Evolutionary conservation across 2,797 vertebrate species (phyloP).

Genomic region (Eurystomus glaucurus): DNA sequence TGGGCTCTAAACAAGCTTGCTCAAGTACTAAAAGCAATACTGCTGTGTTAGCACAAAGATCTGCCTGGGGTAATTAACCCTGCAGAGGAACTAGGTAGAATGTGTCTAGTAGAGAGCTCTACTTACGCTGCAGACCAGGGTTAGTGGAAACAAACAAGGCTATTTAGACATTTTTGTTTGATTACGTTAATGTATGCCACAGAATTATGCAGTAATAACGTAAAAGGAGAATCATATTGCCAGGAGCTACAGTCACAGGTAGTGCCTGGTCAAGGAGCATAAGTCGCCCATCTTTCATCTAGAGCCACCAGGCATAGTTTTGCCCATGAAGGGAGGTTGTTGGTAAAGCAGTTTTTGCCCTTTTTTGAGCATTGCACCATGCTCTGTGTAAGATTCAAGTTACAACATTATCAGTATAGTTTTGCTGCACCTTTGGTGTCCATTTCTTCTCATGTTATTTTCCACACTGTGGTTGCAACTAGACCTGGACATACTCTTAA

Average conservation of each 20-base stretch:
- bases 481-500: background rate
- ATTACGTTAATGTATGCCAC: background rate
- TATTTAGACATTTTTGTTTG: background rate
- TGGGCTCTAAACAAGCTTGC: constrained; percentile 37
- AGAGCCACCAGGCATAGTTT: background rate
- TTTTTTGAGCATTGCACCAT: background rate
- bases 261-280: background rate
- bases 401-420: background rate
- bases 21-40: constrained; percentile 34
- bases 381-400: background rate
- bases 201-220: background rate
- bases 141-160: background rate
- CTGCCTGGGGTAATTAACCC: constrained; percentile 35
- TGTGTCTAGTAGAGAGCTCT: background rate
- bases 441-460: background rate
- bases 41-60: constrained; percentile 20
- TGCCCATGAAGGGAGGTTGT: background rate
- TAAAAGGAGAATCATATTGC: background rate
- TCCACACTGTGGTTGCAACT: background rate
- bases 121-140: background rate
- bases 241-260: background rate
- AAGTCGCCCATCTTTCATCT: background rate
- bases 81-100: background rate
- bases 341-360: background rate
- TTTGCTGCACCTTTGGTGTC: background rate